These are phyloP conservation scores for Digitonthophagus gazella DNA, from an alignment of 2,888 invertebrate genomes.

Conservation along the genomic window DNA sequence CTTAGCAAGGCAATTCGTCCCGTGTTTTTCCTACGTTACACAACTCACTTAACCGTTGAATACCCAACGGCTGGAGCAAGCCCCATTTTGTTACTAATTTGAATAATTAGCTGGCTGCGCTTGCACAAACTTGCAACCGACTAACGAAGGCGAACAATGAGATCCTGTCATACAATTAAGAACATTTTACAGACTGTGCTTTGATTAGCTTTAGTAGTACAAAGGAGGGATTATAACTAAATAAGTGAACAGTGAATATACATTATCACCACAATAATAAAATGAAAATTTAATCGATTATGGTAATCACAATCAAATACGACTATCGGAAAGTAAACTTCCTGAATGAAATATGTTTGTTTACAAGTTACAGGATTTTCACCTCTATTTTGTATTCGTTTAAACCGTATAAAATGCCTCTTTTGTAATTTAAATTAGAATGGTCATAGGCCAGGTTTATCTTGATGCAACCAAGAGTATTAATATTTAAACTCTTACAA, in stretches of 20 bases:
- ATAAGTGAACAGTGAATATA: too few relatives aligned
- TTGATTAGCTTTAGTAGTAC: not conserved
- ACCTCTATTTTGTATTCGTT: not conserved
- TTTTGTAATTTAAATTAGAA: not conserved
- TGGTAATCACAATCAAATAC: not conserved
- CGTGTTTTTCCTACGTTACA: not conserved
- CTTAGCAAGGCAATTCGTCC: too few relatives aligned
- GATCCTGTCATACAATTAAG: not conserved
- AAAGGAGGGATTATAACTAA: conserved; percentile 3
- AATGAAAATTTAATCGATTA: not conserved
- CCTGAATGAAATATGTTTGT: not conserved
- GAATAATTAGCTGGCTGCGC: conserved; percentile 5
- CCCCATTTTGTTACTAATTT: conserved; percentile 6
- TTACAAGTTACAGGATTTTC: not conserved
- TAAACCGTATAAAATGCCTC: not conserved
- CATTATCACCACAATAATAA: not conserved
- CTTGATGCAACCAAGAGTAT: not conserved
- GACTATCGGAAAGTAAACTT: not conserved
- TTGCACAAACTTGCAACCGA: not conserved
- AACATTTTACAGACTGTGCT: not conserved
- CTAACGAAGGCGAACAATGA: conserved; percentile 13
- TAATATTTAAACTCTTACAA: not conserved
- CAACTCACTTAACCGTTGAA: not conserved
- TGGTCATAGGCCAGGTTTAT: not conserved
- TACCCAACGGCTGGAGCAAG: not conserved